These are phyloP conservation scores for Beris chalybata DNA, from an alignment of 2,888 invertebrate species.

Conservation along the genomic window DNA sequence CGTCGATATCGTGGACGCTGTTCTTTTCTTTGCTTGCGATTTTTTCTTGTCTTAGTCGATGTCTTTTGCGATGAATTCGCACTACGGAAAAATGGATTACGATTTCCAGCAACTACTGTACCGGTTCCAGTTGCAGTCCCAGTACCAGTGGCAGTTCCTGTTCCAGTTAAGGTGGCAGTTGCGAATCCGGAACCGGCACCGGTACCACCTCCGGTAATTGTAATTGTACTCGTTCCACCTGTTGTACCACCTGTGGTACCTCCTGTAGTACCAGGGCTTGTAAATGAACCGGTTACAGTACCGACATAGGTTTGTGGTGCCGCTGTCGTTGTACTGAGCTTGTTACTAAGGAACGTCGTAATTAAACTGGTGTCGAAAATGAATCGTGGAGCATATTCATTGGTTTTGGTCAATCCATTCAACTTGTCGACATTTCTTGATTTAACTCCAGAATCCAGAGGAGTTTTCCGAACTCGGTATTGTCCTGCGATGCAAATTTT, in stretches of 20 bases:
- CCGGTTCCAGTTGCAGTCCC: slow-evolving; percentile 4
- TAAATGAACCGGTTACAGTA: slow-evolving; percentile 1
- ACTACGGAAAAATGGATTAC: too few relatives aligned
- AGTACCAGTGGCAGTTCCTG: slow-evolving; percentile 14
- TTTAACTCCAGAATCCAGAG: neutral
- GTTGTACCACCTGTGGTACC: neutral
- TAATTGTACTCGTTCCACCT: neutral
- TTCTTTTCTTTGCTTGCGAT: too few relatives aligned
- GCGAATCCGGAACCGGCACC: neutral
- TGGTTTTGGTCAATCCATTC: neutral
- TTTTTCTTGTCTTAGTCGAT: too few relatives aligned
- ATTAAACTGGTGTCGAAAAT: neutral
- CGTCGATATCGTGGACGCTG: too few relatives aligned
- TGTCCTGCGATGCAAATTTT: slow-evolving; percentile 2
- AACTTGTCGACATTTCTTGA: neutral
- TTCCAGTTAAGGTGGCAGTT: slow-evolving; percentile 1
- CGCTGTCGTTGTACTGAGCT: slow-evolving; percentile 1
- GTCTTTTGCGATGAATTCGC: too few relatives aligned
- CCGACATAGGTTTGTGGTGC: neutral
- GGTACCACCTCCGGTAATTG: neutral
- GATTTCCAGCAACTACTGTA: neutral
- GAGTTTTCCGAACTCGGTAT: neutral
- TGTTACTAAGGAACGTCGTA: slow-evolving; percentile 3
- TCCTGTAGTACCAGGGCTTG: slow-evolving; percentile 11
- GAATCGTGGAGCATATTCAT: slow-evolving; percentile 2